Evolutionary conservation across 2,797 vertebrate genomes (phyloP).

Genomic region (Gallinago solitaria): DNA sequence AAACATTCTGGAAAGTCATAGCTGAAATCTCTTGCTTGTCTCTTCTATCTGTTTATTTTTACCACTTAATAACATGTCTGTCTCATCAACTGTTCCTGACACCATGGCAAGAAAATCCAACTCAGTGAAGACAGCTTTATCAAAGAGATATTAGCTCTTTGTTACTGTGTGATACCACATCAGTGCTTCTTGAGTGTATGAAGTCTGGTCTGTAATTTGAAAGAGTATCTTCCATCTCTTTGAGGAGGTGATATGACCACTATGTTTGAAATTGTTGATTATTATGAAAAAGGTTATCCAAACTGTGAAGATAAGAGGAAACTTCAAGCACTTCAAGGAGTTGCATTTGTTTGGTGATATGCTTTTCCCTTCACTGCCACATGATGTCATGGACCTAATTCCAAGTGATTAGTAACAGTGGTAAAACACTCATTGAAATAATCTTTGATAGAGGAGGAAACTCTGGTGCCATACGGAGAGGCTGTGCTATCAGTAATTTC

Average conservation of each 20-base stretch:
- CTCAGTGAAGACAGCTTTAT: conserved; percentile 18
- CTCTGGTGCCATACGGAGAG: background rate
- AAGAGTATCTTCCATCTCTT: background rate
- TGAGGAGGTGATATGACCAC: background rate
- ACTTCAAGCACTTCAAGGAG: background rate
- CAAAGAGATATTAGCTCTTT: conserved; percentile 14
- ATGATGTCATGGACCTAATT: background rate
- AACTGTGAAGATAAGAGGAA: conserved; percentile 40
- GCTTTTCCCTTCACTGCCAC: background rate
- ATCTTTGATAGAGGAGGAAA: background rate
- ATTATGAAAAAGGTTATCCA: conserved; percentile 37
- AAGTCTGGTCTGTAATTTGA: conserved; percentile 6
- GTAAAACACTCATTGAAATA: background rate
- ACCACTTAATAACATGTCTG: conserved; percentile 51
- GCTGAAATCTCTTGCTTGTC: conserved; percentile 33
- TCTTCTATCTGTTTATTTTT: conserved; percentile 56
- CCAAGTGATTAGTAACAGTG: background rate
- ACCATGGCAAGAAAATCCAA: background rate
- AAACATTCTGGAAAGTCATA: conserved; percentile 9
- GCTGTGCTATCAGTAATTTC: background rate
- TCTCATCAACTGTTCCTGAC: conserved; percentile 33
- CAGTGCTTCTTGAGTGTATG: background rate
- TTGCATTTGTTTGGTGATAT: background rate
- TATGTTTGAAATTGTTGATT: conserved; percentile 15
- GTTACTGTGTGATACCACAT: background rate